A percentile compares a stretch with the other conserved stretches of the same genome.
phyloP scores from a whole-genome alignment of 2,797 vertebrate species.

The Lemur catta region DNA sequence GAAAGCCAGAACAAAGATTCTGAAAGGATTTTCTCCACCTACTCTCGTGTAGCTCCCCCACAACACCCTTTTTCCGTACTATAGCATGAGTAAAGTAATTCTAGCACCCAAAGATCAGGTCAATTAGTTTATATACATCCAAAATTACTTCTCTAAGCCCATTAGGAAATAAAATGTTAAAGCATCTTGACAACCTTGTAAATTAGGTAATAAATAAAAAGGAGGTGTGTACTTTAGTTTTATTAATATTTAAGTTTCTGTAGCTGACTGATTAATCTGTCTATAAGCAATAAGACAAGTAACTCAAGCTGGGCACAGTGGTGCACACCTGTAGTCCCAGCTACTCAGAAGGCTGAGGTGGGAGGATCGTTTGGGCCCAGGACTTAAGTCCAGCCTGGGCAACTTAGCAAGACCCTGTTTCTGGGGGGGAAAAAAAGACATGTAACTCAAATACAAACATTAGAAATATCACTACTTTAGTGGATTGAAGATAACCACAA shows the following conservation, averaged over 20 bases:
- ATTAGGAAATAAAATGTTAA: slow-evolving; percentile 42
- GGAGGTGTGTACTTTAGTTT: not conserved
- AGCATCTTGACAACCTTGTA: not conserved
- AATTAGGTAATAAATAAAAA: not conserved
- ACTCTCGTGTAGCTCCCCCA: not conserved
- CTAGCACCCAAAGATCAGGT: not conserved
- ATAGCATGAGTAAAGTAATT: not conserved
- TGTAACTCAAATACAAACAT: slow-evolving; percentile 14
- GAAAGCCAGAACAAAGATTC: slow-evolving; percentile 27
- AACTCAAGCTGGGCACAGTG: not conserved
- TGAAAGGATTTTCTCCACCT: not conserved
- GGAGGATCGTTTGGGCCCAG: not conserved
- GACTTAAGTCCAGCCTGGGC: not conserved
- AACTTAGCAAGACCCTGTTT: not conserved
- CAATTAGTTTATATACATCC: not conserved
- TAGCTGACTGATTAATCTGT: not conserved
- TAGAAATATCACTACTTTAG: not conserved
- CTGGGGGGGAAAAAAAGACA: not conserved
- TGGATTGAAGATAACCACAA: not conserved
- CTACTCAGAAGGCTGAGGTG: not conserved
- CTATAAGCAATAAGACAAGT: not conserved
- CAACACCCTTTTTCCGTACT: not conserved
- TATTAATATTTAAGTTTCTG: not conserved
- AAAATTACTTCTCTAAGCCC: slow-evolving; percentile 7
- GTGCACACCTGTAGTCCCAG: not conserved